These are phyloP conservation scores for Ciconia nigra DNA, from an alignment of 2,797 vertebrate species.

Conservation along the genomic window DNA sequence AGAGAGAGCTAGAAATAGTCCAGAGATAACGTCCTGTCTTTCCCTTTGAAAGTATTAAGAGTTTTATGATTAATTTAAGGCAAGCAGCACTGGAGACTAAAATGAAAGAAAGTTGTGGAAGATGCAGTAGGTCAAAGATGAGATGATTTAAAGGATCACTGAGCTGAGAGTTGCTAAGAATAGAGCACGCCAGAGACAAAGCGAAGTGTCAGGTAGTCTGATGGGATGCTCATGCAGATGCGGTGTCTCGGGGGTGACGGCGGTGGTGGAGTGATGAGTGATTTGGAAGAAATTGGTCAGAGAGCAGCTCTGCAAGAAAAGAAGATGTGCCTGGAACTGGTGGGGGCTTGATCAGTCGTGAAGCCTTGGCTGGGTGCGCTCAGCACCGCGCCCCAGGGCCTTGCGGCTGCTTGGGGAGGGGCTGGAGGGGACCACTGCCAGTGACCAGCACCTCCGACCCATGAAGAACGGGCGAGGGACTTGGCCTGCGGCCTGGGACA, in stretches of 20 bases:
- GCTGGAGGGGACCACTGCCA: not conserved
- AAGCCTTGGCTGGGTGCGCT: not conserved
- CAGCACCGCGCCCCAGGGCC: accelerated
- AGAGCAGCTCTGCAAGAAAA: not conserved
- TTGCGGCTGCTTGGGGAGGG: not conserved
- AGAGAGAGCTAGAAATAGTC: not conserved
- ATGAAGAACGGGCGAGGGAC: not conserved
- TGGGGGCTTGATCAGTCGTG: accelerated
- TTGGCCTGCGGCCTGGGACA: not conserved
- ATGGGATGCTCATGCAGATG: not conserved
- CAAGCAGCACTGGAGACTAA: not conserved
- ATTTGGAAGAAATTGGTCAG: not conserved
- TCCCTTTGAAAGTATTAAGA: not conserved
- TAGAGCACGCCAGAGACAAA: not conserved
- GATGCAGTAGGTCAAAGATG: not conserved
- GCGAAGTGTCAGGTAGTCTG: not conserved
- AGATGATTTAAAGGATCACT: not conserved
- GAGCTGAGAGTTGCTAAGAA: not conserved
- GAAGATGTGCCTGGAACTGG: not conserved
- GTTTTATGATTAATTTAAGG: not conserved
- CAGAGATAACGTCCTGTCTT: not conserved
- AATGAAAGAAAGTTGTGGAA: not conserved
- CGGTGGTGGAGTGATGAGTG: not conserved
- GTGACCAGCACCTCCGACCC: accelerated
- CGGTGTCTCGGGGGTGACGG: accelerated